Evolutionary conservation across 2,888 invertebrate genomes (phyloP), one percentile per base, ranked within the genome.

Genomic region (Drosophila paramelanica): DNA sequence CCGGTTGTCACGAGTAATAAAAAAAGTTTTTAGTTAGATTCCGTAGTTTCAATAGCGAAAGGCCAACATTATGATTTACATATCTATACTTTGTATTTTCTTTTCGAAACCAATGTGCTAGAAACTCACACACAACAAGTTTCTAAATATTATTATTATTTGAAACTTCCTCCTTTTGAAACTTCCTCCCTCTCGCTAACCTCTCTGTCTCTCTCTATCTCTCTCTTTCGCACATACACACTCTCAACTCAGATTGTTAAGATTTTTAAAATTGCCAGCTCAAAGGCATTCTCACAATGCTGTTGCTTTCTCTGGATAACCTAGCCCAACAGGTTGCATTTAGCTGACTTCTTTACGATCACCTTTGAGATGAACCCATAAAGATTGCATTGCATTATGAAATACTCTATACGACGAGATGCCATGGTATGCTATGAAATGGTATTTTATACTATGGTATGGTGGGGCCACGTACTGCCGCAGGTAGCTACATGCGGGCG

Each of bases 361-460:
- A 87, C 85, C 83, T 84, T 77, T 65, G 69, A 79, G 85, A 88
- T 85, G 88, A 88, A 86, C 85, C 73, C 88, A 88, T 85, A 85
- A 86, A 85, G 85, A 88, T 88, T 81, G 85, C 79, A 80, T 83
- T 73, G 88, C 83, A 83, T 77, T 85, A 85, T 88, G 88, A 85
- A 85, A 85, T 84, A 84, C 67, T 72, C 70, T 60, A 70, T 70
- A 70, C 73, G 25, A 56, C 67, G 42, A 33, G 43, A 58, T 65
- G 58, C 31, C 31, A 39, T 45, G 64, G 50, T 62, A 64, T 55
- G 55, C 23, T 17, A 25, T 23, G 33, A 25, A 38, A 43, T 49
- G 36, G 23, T 27, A 31, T 31, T 38, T 39, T 38, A 38, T 33
- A 51, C 5, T n/a, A n/a, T 27, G 57, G 49, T 14, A 39, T 59